These are phyloP conservation scores for Strix uralensis DNA, from an alignment of 2,113 vertebrate genomes.

Conservation along the genomic window DNA sequence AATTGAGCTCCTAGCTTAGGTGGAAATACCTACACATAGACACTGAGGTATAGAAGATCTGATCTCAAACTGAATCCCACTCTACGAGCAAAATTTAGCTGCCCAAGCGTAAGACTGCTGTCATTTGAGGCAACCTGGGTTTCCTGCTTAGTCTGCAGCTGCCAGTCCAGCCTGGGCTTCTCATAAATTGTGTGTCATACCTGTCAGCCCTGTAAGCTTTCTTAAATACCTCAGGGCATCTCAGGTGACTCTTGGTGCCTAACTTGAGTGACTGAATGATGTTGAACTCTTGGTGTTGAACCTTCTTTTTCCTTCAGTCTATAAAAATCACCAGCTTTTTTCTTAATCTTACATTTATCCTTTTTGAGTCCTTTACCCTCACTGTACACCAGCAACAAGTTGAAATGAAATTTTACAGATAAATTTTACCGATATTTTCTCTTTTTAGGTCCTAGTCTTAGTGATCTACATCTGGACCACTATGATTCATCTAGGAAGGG, in stretches of 20 bases:
- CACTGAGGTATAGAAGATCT: neutral
- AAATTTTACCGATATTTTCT: neutral
- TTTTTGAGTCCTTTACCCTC: neutral
- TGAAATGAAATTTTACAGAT: neutral
- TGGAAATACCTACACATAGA: neutral
- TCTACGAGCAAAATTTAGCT: neutral
- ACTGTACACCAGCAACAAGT: neutral
- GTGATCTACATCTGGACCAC: neutral
- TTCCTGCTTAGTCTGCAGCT: neutral
- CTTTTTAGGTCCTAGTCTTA: neutral
- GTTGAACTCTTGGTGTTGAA: neutral
- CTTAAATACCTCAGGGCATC: neutral
- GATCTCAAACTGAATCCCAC: neutral
- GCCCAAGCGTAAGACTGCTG: neutral
- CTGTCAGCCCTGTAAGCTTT: neutral
- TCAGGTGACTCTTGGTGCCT: neutral
- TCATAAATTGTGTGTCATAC: neutral
- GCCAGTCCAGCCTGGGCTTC: neutral
- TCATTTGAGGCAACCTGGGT: neutral
- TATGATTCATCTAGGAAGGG: neutral
- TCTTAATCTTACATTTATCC: neutral
- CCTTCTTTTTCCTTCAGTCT: neutral
- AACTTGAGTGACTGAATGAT: neutral
- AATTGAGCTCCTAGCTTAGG: neutral
- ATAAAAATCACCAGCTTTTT: neutral